These are phyloP conservation scores for Clunio marinus DNA, from an alignment of 2,888 invertebrate species.

Conservation along the genomic window DNA sequence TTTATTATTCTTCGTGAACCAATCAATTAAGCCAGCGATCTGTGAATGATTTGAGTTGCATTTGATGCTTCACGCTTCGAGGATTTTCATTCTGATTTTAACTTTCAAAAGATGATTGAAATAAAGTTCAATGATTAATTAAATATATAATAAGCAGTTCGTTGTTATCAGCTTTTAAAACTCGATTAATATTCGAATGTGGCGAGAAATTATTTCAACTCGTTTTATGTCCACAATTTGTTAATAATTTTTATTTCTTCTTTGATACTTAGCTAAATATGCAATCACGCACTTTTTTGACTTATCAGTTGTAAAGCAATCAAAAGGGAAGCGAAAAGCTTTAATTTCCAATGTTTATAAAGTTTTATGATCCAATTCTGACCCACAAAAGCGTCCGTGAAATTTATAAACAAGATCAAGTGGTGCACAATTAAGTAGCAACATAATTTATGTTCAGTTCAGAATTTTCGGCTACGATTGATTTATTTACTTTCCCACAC, in stretches of 20 bases:
- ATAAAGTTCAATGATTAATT: not conserved
- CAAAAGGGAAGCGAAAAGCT: not conserved
- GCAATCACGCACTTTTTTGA: not conserved
- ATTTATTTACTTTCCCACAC: slow-evolving; percentile 7
- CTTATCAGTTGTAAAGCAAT: not conserved
- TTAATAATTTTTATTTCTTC: not conserved
- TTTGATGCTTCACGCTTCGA: too few species aligned
- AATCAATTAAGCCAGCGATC: not conserved
- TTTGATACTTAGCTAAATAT: not conserved
- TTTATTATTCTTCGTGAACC: slow-evolving; percentile 4
- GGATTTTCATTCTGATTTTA: too few species aligned
- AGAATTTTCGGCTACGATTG: not conserved
- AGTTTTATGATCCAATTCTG: not conserved
- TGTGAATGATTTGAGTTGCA: too few species aligned
- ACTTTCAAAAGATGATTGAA: too few species aligned
- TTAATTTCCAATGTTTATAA: not conserved
- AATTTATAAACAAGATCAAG: not conserved
- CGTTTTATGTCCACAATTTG: too few species aligned
- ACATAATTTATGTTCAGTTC: not conserved
- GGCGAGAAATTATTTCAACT: not conserved
- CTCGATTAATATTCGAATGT: not conserved
- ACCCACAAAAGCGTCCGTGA: not conserved
- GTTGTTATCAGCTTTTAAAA: not conserved
- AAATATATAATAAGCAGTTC: not conserved
- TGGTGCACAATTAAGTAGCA: not conserved